Conservation (phyloP, 37 sponge, comb jelly and placozoan species). For the Cladorhizidae sp. region DNA sequence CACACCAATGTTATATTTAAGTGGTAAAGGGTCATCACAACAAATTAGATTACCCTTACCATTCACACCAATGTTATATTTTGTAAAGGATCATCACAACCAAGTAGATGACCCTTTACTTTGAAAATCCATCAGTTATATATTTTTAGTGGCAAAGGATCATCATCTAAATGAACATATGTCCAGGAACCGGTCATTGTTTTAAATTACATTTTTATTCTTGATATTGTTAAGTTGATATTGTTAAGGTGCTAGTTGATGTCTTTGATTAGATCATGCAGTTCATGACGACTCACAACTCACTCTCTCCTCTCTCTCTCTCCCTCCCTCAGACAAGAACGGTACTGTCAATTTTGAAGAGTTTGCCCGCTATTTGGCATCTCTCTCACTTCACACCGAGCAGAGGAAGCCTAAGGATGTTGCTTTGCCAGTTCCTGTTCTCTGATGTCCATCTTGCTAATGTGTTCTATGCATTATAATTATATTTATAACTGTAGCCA, state of each 20-base stretch:
- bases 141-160: too few species aligned
- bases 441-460: neutral
- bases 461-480: neutral
- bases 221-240: neutral
- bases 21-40: too few species aligned
- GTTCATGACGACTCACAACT: neutral
- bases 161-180: too few species aligned
- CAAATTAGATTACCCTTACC: too few species aligned
- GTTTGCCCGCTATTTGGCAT: slow-evolving; percentile 69
- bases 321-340: slow-evolving; percentile 44
- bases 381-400: slow-evolving; percentile 29
- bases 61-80: too few species aligned
- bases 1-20: too few species aligned
- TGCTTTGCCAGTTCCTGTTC: neutral
- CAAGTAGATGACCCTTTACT: too few species aligned
- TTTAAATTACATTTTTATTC: too few species aligned
- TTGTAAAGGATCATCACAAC: too few species aligned
- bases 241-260: neutral
- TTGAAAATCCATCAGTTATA: too few species aligned
- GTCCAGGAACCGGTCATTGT: too few species aligned
- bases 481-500: neutral
- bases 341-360: slow-evolving; percentile 74
- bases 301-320: neutral
- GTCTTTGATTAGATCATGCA: too few species aligned
- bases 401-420: neutral